phyloP scores from a whole-genome alignment of 2,113 vertebrate genomes.

The Oryzias woworae region DNA sequence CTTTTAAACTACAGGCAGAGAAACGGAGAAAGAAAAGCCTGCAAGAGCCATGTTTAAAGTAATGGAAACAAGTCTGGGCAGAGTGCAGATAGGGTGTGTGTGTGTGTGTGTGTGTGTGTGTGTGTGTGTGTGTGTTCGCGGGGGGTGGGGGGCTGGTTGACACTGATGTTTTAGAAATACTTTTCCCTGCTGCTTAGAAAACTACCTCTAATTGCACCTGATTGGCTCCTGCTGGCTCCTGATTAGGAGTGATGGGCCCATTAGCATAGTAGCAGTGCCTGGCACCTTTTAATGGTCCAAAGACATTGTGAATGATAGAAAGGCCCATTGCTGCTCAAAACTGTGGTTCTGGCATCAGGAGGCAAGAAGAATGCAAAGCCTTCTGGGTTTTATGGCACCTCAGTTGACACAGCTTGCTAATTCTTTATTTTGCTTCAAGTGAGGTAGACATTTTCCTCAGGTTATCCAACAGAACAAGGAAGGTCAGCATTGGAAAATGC shows the following conservation, averaged over 20 bases:
- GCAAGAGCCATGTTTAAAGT: constrained; percentile 2
- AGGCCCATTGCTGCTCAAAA: constrained; percentile 15
- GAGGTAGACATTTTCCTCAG: no score
- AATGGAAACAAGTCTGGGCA: constrained; percentile 22
- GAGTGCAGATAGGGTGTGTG: constrained; percentile 9
- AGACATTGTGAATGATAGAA: constrained; percentile 47
- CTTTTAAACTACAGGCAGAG: no score
- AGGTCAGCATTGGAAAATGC: no score
- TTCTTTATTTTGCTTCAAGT: background rate
- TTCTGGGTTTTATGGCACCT: constrained; percentile 3
- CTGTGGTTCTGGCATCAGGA: constrained; percentile 7
- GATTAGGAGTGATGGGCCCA: constrained; percentile 68
- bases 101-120: no score
- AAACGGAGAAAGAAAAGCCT: no score
- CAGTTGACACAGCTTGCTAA: background rate
- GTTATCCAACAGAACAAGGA: no score
- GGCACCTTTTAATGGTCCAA: constrained; percentile 37
- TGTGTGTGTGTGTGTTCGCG: no score
- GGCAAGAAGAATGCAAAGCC: background rate
- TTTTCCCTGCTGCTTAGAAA: constrained; percentile 60
- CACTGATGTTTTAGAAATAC: constrained; percentile 43
- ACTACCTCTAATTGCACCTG: constrained; percentile 75
- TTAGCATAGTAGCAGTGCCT: constrained; percentile 57
- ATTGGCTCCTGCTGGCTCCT: constrained; percentile 77
- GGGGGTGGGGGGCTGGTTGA: constrained; percentile 2